Evolutionary conservation across 2,888 invertebrate species (phyloP).

Genomic region (Drosophila falleni): DNA sequence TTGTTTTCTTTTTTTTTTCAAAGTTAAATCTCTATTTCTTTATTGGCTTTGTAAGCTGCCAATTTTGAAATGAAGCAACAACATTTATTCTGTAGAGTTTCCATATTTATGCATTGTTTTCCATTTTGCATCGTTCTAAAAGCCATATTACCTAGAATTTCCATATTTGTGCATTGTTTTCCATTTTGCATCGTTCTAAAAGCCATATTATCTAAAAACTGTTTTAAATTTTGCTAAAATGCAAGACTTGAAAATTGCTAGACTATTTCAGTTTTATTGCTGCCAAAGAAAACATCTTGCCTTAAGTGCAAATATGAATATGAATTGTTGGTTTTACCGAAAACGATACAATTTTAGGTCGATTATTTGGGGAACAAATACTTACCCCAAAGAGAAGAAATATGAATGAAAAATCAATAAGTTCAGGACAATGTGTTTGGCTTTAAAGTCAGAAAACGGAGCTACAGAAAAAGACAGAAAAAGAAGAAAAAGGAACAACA

Average conservation of each 20-base stretch:
- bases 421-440: constrained; percentile 33
- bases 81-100: not conserved
- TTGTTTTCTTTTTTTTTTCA: not conserved
- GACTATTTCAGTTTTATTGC: not conserved
- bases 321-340: constrained; percentile 10
- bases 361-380: constrained; percentile 7
- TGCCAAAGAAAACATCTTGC: not conserved
- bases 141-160: not conserved
- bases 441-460: constrained; percentile 45
- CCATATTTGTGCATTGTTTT: not conserved
- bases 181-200: not conserved
- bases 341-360: constrained; percentile 19
- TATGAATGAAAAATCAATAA: constrained; percentile 48
- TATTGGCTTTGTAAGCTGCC: not conserved
- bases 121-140: not conserved
- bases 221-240: not conserved
- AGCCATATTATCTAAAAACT: not conserved
- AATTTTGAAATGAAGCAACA: not conserved
- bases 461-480: constrained; percentile 21
- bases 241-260: not conserved
- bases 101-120: not conserved
- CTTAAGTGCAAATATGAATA: constrained; percentile 11
- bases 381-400: not conserved
- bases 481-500: constrained; percentile 31
- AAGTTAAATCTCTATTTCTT: not conserved